Evolutionary conservation across 2,113 vertebrate genomes (phyloP).

Genomic region (Anarrhichthys ocellatus): DNA sequence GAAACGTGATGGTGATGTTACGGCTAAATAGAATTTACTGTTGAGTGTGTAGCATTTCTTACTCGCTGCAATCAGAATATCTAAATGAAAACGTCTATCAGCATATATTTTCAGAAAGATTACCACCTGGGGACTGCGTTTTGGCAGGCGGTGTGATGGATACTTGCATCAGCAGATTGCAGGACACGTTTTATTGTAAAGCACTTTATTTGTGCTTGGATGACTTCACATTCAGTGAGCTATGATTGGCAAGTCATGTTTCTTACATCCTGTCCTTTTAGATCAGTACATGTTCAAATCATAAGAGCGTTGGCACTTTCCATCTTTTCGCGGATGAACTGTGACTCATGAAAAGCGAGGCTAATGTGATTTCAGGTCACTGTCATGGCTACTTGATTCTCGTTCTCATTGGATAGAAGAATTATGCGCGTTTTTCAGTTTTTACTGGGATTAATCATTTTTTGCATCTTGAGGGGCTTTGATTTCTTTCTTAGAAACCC

Average conservation of each 20-base stretch:
- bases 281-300: slow-evolving; percentile 15
- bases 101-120: slow-evolving; percentile 8
- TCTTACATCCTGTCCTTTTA: slow-evolving; percentile 20
- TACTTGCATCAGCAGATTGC: slow-evolving; percentile 29
- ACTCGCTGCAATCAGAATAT: not conserved
- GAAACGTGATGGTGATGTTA: not conserved
- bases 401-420: slow-evolving; percentile 9
- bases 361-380: slow-evolving; percentile 41
- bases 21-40: not conserved
- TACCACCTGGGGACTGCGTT: not conserved
- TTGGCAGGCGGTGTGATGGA: slow-evolving; percentile 7
- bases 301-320: slow-evolving; percentile 5
- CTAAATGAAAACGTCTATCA: not conserved
- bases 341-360: slow-evolving; percentile 44
- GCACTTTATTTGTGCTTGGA: slow-evolving; percentile 5
- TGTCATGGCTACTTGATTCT: slow-evolving; percentile 46
- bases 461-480: slow-evolving; percentile 37
- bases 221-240: slow-evolving; percentile 37
- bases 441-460: not conserved
- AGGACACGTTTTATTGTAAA: slow-evolving; percentile 21
- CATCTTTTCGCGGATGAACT: slow-evolving; percentile 22
- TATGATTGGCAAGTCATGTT: slow-evolving; percentile 3
- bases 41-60: not conserved
- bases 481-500: slow-evolving; percentile 51
- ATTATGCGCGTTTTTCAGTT: slow-evolving; percentile 26